phyloP scores from a whole-genome alignment of 2,888 invertebrate species.

The Leptarthrus brevirostris region DNA sequence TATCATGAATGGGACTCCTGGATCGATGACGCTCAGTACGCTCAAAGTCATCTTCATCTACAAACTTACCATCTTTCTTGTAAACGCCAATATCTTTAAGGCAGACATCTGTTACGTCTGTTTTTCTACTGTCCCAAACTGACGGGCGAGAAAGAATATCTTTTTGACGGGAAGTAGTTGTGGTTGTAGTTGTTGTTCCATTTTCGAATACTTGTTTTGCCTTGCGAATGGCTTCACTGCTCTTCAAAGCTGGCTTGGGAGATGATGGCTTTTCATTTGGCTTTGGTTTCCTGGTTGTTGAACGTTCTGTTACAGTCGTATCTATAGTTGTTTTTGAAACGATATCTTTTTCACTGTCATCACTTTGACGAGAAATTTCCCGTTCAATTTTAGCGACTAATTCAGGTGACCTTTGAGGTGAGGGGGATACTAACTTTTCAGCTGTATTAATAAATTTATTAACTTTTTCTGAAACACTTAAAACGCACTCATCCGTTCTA shows the following conservation, averaged over 20 bases:
- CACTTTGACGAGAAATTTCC: constrained; percentile 61
- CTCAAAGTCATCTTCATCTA: not conserved
- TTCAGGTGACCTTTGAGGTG: constrained; percentile 68
- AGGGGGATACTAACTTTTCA: constrained; percentile 68
- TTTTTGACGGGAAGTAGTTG: constrained; percentile 62
- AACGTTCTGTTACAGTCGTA: constrained; percentile 9
- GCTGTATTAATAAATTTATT: constrained; percentile 74
- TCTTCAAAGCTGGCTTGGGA: constrained; percentile 66
- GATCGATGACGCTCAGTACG: not conserved
- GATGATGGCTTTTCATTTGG: constrained; percentile 40
- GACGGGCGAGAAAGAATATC: constrained; percentile 70
- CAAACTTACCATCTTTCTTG: constrained; percentile 56
- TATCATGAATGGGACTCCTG: not conserved
- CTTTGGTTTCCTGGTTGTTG: constrained; percentile 49
- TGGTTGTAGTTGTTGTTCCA: constrained; percentile 58
- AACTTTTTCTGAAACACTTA: constrained; percentile 75
- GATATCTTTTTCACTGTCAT: constrained; percentile 48
- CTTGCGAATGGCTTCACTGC: constrained; percentile 75
- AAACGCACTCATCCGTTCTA: constrained; percentile 71
- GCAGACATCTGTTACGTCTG: constrained; percentile 60
- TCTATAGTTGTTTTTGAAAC: constrained; percentile 52
- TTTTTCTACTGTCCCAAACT: constrained; percentile 65
- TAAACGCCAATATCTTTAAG: constrained; percentile 69
- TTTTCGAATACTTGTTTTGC: constrained; percentile 78
- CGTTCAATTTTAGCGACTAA: constrained; percentile 67